Evolutionary conservation across 2,113 vertebrate species (phyloP).

Genomic region (Pedetes capensis): DNA sequence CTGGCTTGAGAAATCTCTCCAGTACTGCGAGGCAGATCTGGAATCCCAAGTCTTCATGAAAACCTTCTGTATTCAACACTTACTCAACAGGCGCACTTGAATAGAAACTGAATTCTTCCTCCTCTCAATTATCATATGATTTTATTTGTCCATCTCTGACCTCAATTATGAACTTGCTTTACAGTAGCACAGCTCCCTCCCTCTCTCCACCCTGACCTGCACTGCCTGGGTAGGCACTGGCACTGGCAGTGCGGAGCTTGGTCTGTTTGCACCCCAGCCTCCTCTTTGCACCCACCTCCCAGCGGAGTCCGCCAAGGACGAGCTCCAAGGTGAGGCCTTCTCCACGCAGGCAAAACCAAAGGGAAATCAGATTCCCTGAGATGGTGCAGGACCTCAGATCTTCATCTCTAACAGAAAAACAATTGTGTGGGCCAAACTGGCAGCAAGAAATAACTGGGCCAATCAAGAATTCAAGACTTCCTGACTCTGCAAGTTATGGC

Average conservation of each 20-base stretch:
- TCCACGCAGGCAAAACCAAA: background rate
- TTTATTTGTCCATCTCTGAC: background rate
- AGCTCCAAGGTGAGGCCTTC: background rate
- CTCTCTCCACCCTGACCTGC: slow-evolving; percentile 55
- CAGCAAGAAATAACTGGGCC: background rate
- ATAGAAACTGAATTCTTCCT: background rate
- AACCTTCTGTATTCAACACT: background rate
- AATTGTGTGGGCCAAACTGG: background rate
- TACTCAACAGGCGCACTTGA: background rate
- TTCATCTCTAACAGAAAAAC: background rate
- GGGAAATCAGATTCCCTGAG: background rate
- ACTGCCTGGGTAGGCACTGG: slow-evolving; percentile 29
- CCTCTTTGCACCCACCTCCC: background rate
- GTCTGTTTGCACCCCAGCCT: background rate
- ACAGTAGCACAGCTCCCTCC: background rate
- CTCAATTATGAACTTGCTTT: background rate
- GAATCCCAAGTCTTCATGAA: background rate
- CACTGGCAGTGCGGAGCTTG: background rate
- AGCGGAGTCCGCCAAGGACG: slow-evolving; percentile 29
- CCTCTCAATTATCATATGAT: background rate
- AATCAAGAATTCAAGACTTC: background rate
- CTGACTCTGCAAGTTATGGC: background rate
- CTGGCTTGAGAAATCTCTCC: background rate
- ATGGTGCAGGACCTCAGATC: background rate
- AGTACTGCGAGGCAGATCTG: background rate